Percentiles rank a stretch among this genome's conserved stretches.
phyloP scores from a whole-genome alignment of 2,888 invertebrate species.

The Ephialtes manifestator region DNA sequence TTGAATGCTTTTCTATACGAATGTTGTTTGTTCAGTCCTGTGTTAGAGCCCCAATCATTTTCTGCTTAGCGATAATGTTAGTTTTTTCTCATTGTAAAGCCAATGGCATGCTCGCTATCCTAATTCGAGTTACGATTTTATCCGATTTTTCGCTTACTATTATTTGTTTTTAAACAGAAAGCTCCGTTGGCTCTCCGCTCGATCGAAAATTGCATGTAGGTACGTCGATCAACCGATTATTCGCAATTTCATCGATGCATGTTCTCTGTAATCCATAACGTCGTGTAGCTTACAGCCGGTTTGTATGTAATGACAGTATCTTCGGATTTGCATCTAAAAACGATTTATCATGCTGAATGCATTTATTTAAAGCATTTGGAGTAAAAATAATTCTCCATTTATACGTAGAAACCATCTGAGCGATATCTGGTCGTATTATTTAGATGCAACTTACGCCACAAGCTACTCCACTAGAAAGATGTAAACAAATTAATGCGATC shows the following conservation, averaged over 20 bases:
- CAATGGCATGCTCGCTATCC: slow-evolving; percentile 1
- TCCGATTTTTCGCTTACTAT: slow-evolving; percentile 10
- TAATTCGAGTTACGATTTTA: slow-evolving; percentile 23
- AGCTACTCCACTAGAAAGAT: slow-evolving; percentile 26
- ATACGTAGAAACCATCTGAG: slow-evolving; percentile 30
- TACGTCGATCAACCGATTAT: slow-evolving; percentile 4
- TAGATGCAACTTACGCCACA: slow-evolving; percentile 13
- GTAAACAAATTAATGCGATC: slow-evolving; percentile 21
- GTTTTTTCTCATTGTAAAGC: background rate
- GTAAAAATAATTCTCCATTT: slow-evolving; percentile 11
- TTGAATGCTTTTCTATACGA: background rate
- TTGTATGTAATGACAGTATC: slow-evolving; percentile 12
- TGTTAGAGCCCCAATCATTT: background rate
- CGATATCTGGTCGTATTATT: background rate
- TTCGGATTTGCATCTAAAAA: slow-evolving; percentile 22
- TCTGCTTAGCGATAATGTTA: slow-evolving; percentile 2
- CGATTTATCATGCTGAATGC: background rate
- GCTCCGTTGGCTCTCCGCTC: slow-evolving; percentile 1
- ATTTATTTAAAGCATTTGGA: slow-evolving; percentile 38
- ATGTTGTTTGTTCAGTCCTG: background rate
- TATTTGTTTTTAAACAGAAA: background rate
- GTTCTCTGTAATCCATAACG: slow-evolving; percentile 19
- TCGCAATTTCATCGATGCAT: slow-evolving; percentile 25
- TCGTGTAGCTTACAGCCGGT: background rate
- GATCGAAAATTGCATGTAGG: slow-evolving; percentile 33